These are phyloP conservation scores for Hypothenemus hampei DNA, from an alignment of 1,140 invertebrate species.

Conservation along the genomic window DNA sequence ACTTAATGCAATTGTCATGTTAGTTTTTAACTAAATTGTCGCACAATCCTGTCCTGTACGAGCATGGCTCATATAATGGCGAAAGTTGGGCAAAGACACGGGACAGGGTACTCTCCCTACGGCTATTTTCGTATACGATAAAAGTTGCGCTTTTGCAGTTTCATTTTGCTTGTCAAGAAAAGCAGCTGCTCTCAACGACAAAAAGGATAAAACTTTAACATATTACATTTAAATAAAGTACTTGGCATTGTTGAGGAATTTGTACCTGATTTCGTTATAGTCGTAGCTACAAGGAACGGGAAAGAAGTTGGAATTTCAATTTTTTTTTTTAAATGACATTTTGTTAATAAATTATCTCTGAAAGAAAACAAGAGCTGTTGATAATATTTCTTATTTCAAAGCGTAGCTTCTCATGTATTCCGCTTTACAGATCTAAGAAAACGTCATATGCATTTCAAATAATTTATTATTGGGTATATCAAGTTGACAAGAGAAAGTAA, in stretches of 20 bases:
- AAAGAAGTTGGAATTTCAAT: no score
- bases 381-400: conserved; percentile 2
- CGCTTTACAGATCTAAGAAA: not conserved
- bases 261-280: no score
- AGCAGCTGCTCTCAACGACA: conserved; percentile 16
- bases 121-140: conserved; percentile 23
- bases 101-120: conserved; percentile 19
- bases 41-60: conserved; percentile 5
- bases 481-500: not conserved
- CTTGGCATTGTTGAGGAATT: conserved; percentile 13
- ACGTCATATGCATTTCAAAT: not conserved
- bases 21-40: no score
- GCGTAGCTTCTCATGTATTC: not conserved
- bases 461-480: conserved; percentile 10
- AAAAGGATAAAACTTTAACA: conserved; percentile 17
- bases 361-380: not conserved
- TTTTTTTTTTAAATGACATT: no score
- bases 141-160: conserved; percentile 25
- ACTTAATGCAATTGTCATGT: no score
- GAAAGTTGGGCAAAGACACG: conserved; percentile 19
- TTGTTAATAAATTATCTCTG: no score
- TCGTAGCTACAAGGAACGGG: no score
- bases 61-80: conserved; percentile 17
- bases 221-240: conserved; percentile 24
- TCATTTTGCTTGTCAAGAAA: conserved; percentile 17